A percentile compares a stretch with the other conserved stretches of the same genome.
Conservation (phyloP, 1,140 invertebrate genomes). For the Cotesia vestalis region DNA sequence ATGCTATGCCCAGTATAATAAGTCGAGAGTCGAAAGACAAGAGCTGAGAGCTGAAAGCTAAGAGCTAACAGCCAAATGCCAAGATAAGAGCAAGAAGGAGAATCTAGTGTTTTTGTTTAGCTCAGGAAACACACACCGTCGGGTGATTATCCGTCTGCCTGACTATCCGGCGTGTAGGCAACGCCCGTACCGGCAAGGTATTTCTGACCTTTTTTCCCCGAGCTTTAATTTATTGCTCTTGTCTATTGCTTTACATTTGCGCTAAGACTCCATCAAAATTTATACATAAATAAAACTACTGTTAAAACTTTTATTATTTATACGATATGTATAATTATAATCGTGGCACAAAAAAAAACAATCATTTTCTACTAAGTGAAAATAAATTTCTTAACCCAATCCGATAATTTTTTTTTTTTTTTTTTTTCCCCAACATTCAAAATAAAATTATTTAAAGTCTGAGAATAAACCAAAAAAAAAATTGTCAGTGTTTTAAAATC, state of each 20-base stretch:
- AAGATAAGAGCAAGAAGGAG: slow-evolving; percentile 17
- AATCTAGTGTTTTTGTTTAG: slow-evolving; percentile 43
- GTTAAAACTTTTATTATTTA: too few species aligned
- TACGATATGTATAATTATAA: background rate
- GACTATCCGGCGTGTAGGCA: slow-evolving; percentile 32
- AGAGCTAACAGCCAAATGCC: background rate
- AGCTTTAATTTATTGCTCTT: slow-evolving; percentile 30
- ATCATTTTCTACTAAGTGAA: background rate
- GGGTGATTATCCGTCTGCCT: slow-evolving; percentile 43
- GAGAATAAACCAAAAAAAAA: too few species aligned
- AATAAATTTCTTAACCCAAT: background rate
- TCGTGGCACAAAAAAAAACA: background rate
- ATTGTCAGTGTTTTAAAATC: too few species aligned
- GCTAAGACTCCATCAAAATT: slow-evolving; percentile 30
- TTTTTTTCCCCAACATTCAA: too few species aligned
- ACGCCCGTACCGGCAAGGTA: slow-evolving; percentile 12
- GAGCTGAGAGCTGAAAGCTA: too few species aligned
- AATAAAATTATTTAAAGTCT: too few species aligned
- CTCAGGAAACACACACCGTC: slow-evolving; percentile 36
- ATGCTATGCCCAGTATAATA: too few species aligned
- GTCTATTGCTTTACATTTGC: slow-evolving; percentile 32
- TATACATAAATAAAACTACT: slow-evolving; percentile 6
- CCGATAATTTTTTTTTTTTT: too few species aligned
- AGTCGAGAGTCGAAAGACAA: too few species aligned
- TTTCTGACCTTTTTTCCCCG: slow-evolving; percentile 26